Conservation (phyloP, 2,113 vertebrate genomes). For the Phaethornis superciliosus region DNA sequence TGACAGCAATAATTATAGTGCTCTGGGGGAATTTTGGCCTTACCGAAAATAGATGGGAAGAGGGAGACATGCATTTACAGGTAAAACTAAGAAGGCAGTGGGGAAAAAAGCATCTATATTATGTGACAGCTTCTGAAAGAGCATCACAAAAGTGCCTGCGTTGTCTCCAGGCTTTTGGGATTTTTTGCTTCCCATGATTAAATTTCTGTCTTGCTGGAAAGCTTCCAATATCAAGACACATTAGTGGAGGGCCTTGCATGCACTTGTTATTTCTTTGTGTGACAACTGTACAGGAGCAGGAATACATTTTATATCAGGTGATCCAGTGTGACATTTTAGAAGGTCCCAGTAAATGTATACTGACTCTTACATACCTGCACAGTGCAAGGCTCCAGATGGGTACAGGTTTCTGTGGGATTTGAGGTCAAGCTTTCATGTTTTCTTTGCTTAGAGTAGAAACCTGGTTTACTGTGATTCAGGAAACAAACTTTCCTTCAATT, state of each 20-base stretch:
- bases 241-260: background rate
- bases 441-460: background rate
- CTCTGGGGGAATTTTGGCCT: constrained; percentile 39
- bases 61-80: background rate
- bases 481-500: background rate
- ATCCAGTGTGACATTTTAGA: background rate
- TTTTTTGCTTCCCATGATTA: background rate
- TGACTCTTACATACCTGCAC: background rate
- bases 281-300: background rate
- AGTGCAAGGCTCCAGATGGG: background rate
- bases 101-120: background rate
- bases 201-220: background rate
- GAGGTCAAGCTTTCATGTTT: background rate
- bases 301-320: background rate
- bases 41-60: constrained; percentile 37
- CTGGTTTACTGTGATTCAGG: background rate
- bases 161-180: background rate
- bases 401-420: background rate
- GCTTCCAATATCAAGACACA: rapidly evolving
- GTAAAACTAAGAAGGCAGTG: background rate
- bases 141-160: background rate
- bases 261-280: background rate
- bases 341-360: background rate
- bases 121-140: background rate
- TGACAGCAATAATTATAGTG: background rate